Base-by-base conservation (phyloP, 2,888 invertebrate genomes). In the Dascillus cervinus region DNA sequence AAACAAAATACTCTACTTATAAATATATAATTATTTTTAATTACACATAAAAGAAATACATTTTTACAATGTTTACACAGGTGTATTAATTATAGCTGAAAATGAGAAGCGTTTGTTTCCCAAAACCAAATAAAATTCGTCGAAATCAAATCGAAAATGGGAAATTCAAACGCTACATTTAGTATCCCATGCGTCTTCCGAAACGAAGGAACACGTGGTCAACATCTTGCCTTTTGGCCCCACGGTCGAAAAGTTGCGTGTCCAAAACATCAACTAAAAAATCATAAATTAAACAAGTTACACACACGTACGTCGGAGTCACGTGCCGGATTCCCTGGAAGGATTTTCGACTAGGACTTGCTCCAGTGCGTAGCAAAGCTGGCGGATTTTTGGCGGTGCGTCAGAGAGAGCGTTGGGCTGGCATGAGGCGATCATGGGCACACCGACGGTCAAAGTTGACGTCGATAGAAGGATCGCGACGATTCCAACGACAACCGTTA, bases 191-290 rank as follows among this genome's bases (percentile, higher is more conserved):
- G 60, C 83, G 77, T 60, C 82, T 79, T 32, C 90, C 90, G 62
- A 90, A 90, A 55, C 89, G 81, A 51, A 90, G 75, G 69, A 90
- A 90, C 32, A 89, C 87, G 66, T 90, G 90, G 53, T 89, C 88
- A 26, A 88, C 83, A 66, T 90, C 89, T 57, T 89, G 88, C 40
- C 89, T 75, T 65, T 89, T 88, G 54, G 78, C 78, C 43, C 81
- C 82, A 44, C 75, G 76, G 66, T 82, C 79, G 29, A 44, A 42
- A 60, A 55, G 28, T 60, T 50, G n/a, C 56, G 62, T 24, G 57
- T 53, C 37, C 54, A 58, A 24, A 27, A 39, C 34, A 21, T 47
- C 47, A 19, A 33, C 49, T 49, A 34, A 19, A 27, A 10, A 20
- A 4, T 29, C 11, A 13, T 9, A 11, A 13, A 29, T 6, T 22